Evolutionary conservation across 2,113 vertebrate species (phyloP).

Genomic region (Camelus bactrianus): DNA sequence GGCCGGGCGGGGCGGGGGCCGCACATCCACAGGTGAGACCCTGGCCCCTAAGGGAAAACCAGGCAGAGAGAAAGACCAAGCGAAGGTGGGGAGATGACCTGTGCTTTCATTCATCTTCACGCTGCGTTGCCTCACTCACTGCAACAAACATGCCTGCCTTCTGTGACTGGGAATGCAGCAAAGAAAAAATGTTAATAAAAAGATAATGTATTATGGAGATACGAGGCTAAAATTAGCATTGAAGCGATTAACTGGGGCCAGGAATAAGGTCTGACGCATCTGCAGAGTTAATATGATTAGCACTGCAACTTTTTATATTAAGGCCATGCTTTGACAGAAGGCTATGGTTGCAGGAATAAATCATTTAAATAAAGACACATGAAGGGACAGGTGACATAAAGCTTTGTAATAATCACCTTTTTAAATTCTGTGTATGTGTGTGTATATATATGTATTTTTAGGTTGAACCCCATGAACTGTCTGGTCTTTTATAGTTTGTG

Average conservation of each 20-base stretch:
- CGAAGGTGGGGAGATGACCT: rapidly evolving
- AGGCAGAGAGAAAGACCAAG: rapidly evolving
- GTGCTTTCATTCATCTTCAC: rapidly evolving
- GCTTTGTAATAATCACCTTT: background rate
- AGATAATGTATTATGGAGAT: background rate
- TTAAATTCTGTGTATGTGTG: background rate
- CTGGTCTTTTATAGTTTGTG: background rate
- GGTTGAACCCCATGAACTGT: background rate
- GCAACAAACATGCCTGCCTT: background rate
- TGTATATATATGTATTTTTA: background rate
- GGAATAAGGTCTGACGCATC: background rate
- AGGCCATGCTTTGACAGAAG: background rate
- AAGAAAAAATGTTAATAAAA: background rate
- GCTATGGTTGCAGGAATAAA: background rate
- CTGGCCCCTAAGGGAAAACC: background rate
- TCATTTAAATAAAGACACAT: background rate
- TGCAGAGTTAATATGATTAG: background rate
- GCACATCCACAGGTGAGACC: background rate
- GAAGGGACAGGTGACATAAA: background rate
- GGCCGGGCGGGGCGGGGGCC: rapidly evolving
- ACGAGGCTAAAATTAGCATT: background rate
- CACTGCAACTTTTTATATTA: background rate
- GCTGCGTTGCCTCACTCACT: background rate
- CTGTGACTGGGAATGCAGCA: background rate
- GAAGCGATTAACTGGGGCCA: background rate